Conservation (phyloP, 1,140 invertebrate genomes). For the Cecropterus lyciades region DNA sequence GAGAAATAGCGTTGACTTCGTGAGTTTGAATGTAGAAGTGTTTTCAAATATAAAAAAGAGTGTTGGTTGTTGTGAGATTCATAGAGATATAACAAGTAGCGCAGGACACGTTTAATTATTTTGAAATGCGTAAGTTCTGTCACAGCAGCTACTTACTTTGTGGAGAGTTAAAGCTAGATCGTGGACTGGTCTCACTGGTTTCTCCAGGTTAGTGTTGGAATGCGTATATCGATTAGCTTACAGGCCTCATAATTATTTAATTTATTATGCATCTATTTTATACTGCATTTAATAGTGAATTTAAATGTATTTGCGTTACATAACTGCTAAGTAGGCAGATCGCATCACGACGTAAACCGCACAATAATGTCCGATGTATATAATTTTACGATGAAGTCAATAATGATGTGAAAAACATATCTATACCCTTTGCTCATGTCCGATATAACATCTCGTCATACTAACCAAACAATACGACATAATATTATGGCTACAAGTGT, state of each 20-base stretch:
- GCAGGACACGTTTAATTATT: background rate
- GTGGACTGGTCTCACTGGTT: slow-evolving; percentile 53
- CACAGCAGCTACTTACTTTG: slow-evolving; percentile 28
- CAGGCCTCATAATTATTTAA: slow-evolving; percentile 12
- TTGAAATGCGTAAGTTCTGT: slow-evolving; percentile 13
- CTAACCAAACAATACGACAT: background rate
- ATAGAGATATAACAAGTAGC: background rate
- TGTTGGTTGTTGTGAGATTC: too few relatives aligned
- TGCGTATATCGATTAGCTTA: slow-evolving; percentile 31
- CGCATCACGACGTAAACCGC: slow-evolving; percentile 19
- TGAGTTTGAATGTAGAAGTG: too few relatives aligned
- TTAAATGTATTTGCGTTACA: slow-evolving; percentile 24
- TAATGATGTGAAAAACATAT: slow-evolving; percentile 14
- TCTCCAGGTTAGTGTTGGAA: slow-evolving; percentile 30
- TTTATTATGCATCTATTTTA: slow-evolving; percentile 28
- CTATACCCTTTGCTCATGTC: too few relatives aligned
- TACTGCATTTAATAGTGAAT: slow-evolving; percentile 13
- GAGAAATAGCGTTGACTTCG: too few relatives aligned
- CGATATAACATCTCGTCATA: too few relatives aligned
- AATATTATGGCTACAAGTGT: too few relatives aligned
- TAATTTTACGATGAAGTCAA: slow-evolving; percentile 21
- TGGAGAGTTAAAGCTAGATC: slow-evolving; percentile 40
- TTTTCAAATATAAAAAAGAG: too few relatives aligned
- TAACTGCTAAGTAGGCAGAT: slow-evolving; percentile 20
- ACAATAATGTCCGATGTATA: slow-evolving; percentile 18